phyloP scores from a whole-genome alignment of 2,888 invertebrate genomes.

The Nomada goodeniana region DNA sequence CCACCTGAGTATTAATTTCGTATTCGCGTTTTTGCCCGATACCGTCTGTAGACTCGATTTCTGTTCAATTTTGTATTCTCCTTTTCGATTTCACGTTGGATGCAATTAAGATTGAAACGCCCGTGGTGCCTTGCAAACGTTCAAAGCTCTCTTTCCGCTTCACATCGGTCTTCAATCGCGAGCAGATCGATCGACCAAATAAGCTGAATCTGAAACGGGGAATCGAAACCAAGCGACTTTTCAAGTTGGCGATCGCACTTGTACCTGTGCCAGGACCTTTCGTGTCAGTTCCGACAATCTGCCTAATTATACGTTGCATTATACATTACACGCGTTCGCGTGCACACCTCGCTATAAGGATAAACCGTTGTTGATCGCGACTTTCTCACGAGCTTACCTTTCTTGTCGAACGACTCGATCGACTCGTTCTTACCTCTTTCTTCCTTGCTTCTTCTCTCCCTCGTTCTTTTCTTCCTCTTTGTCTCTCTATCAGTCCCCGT shows the following conservation, averaged over 20 bases:
- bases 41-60: too few relatives aligned
- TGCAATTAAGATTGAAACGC: neutral
- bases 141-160: neutral
- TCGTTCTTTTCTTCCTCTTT: neutral
- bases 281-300: constrained; percentile 44
- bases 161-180: neutral
- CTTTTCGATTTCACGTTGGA: too few relatives aligned
- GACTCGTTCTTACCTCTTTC: constrained; percentile 30
- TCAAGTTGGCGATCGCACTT: neutral
- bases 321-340: constrained; percentile 52
- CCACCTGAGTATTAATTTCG: too few relatives aligned
- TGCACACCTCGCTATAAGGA: constrained; percentile 23
- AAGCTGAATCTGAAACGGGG: neutral
- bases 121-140: neutral
- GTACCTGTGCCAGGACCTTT: constrained; percentile 1
- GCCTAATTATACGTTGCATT: constrained; percentile 57
- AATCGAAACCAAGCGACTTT: constrained; percentile 12
- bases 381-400: constrained; percentile 56
- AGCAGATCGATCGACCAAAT: neutral
- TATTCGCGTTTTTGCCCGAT: too few relatives aligned
- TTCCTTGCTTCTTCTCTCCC: neutral
- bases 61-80: too few relatives aligned
- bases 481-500: neutral
- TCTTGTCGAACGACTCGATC: constrained; percentile 42
- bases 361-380: constrained; percentile 47